Conservation (phyloP, 1,140 invertebrate genomes). For the Chironomus striatipennis region DNA sequence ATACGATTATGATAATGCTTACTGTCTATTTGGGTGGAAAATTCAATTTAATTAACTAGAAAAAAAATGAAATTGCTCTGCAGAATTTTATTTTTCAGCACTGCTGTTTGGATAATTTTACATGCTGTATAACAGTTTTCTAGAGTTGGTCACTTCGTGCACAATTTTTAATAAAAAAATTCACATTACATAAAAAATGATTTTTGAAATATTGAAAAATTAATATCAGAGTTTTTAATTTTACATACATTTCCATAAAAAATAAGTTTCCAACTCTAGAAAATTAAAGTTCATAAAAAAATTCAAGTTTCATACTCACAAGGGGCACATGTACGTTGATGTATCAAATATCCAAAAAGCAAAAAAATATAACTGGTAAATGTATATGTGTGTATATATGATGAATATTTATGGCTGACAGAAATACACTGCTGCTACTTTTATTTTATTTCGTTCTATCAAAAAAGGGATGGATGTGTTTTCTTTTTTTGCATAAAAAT, state of each 20-base stretch:
- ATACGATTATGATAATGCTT: conserved; percentile 6
- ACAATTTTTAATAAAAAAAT: background rate
- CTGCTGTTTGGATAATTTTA: too few relatives aligned
- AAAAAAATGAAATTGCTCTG: background rate
- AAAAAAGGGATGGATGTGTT: background rate
- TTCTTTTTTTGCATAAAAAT: background rate
- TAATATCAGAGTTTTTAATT: too few relatives aligned
- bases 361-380: background rate
- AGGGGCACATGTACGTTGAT: conserved; percentile 19
- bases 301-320: background rate
- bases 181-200: too few relatives aligned
- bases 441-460: background rate
- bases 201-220: too few relatives aligned
- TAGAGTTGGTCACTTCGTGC: background rate
- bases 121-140: background rate
- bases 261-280: too few relatives aligned
- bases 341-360: conserved; percentile 23
- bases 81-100: too few relatives aligned
- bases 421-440: background rate
- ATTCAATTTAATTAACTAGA: conserved; percentile 22
- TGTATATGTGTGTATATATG: background rate
- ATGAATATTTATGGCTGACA: conserved; percentile 19
- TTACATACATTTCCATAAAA: too few relatives aligned
- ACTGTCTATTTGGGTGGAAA: conserved; percentile 13
- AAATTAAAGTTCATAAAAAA: too few relatives aligned